Evolutionary conservation across 2,113 vertebrate species (phyloP).

Genomic region (Porphyrio hochstetteri): DNA sequence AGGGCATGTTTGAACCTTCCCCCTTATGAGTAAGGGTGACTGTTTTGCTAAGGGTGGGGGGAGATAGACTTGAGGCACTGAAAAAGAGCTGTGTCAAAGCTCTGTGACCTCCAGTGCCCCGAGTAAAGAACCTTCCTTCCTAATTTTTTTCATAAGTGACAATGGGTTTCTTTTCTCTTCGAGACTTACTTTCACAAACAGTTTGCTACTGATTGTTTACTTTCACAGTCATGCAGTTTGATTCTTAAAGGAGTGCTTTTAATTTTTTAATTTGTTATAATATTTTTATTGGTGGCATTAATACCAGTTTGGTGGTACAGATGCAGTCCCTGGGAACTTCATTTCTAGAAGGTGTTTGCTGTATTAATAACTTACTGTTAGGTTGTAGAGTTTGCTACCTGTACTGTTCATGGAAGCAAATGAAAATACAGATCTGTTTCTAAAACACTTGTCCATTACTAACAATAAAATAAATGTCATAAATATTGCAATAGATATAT

Average conservation of each 20-base stretch:
- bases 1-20: not conserved
- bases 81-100: not conserved
- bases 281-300: not conserved
- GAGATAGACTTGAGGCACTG: not conserved
- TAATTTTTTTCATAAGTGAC: no score
- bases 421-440: not conserved
- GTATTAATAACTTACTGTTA: not conserved
- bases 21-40: not conserved
- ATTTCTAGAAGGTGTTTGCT: not conserved
- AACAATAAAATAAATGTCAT: not conserved
- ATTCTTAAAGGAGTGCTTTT: not conserved
- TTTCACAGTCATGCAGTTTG: not conserved
- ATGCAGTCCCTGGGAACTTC: not conserved
- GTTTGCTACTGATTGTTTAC: not conserved
- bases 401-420: not conserved
- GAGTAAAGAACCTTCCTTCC: no score
- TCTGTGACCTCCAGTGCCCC: not conserved
- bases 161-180: not conserved
- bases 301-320: not conserved
- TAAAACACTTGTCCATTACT: not conserved
- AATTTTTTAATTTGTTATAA: not conserved
- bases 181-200: not conserved
- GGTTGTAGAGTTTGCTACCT: not conserved
- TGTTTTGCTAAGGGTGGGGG: not conserved
- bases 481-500: not conserved